Base-by-base conservation (phyloP, 2,888 invertebrate genomes). In the Beris morrisii region DNA sequence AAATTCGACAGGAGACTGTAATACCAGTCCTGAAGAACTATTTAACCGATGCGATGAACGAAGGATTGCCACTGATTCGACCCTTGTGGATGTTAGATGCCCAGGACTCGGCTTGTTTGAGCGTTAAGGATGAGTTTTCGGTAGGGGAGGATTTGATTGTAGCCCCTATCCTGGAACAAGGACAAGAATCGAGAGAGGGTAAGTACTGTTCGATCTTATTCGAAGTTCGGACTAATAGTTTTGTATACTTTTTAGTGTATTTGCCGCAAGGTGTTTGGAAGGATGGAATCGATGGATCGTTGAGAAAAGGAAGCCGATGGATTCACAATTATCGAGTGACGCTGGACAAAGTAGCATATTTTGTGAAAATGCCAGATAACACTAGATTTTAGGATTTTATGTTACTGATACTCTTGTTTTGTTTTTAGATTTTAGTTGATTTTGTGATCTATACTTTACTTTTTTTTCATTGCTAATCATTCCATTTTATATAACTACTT, bases 201-300 rank as follows among this genome's bases (percentile, higher is more conserved):
- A 68, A 71, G 67, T 44, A 7, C 13, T 57, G 5, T 38, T 38
- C 4, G 48, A 13, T 48, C 12, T 48, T 30, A 15, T 44, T 55
- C 3, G 43, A 15, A 3, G n/a, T 13, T 54, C 15, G 30, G 30
- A 30, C 50, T 48, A 15, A 48, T 32, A 38, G 45, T 32, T 59
- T 38, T 22, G 7, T 59, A n/a, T 43, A 31, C 31, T 53, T 80
- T 77, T 0, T 76, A 86, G 91, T 97, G 66, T 95, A 95, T 76
- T 83, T 95, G 32, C 95, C 95, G 0, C 89, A 89, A 31, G 97
- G 96, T 0, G 90, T 93, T 0, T 97, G 97, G 97, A 90, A 89
- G 75, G 95, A 96, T 75, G 94, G 94, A 12, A 91, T 93, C 72
- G 93, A 93, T 77, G 90, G 90, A 0, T 92, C 92, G 30, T 83